Evolutionary conservation across 2,113 vertebrate species (phyloP), one percentile per base, ranked within the genome.

Genomic region (Astatoreochromis straeleni): DNA sequence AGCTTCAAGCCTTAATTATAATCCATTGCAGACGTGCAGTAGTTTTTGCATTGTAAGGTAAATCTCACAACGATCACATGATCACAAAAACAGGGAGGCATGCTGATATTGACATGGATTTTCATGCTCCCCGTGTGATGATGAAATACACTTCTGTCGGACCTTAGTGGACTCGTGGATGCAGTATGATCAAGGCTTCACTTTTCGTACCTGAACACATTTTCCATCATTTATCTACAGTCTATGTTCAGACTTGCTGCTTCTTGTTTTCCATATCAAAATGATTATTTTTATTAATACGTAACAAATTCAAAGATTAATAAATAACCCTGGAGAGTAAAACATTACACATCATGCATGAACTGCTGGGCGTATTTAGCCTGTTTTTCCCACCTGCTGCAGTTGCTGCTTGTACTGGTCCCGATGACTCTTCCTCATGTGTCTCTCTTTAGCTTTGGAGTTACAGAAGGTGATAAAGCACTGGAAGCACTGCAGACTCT

Each of bases 381-480:
- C 60, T 51, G 33, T 38, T 29, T 51, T 42, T 7, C 6, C 31
- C 53, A 93, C 96, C 95, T 96, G 91, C 89, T 96, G 95, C 60
- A 97, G 93, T 31, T 96, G 95, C 79, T 92, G 94, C 45, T 94
- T 96, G 90, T 97, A 97, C 81, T 96, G 94, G 31, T 97, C 96
- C 38, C 95, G 86, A 33, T 97, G 97, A 84, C 91, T 96, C 85
- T 96, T 97, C 93, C 93, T 96, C 93, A 96, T 95, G 93, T 97
- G 97, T 82, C 96, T 91, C 54, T 96, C 95, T 85, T 96, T 97
- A 42, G 96, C 91, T 94, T 96, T 96, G 16, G 90, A 55, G 80
- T 96, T 94, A 53, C 89, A 92, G 92, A 97, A 97, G 45, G 95
- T 96, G 81, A 97, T 97, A 86, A 97, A 96, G 84, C 97, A 97